Evolutionary conservation across 2,888 invertebrate genomes (phyloP).

Genomic region (Apodemia duryi): DNA sequence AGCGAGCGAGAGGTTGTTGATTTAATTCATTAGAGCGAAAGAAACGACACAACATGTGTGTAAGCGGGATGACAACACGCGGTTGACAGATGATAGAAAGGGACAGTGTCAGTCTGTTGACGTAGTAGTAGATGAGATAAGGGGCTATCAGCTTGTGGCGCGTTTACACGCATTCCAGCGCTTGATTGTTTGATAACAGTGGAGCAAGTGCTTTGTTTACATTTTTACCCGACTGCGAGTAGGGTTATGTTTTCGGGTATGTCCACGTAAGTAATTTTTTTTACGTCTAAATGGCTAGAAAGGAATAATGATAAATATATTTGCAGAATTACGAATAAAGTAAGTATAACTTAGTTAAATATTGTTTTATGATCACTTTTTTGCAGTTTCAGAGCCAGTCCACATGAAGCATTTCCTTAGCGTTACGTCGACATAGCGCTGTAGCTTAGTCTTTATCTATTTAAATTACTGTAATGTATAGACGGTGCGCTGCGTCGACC

Average conservation of each 20-base stretch:
- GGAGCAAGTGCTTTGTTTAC: conserved; percentile 12
- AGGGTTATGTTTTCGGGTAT: background rate
- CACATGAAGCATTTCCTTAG: no score
- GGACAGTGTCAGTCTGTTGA: conserved; percentile 63
- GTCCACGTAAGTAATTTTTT: background rate
- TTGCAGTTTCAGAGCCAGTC: no score
- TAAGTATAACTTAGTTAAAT: no score
- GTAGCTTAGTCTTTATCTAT: no score
- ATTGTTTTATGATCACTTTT: no score
- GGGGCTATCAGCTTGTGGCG: conserved; percentile 68
- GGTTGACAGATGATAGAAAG: conserved; percentile 41
- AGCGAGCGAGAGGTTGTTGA: conserved; percentile 75
- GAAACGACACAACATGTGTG: conserved; percentile 53
- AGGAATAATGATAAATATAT: background rate
- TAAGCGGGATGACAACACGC: conserved; percentile 40
- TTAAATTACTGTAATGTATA: no score
- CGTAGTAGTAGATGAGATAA: conserved; percentile 77
- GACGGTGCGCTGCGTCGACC: no score
- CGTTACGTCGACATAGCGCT: no score
- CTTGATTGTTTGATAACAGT: conserved; percentile 38
- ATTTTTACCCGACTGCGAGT: background rate
- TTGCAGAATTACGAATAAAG: background rate
- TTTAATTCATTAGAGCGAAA: conserved; percentile 76
- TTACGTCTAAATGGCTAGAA: background rate
- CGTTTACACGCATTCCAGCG: conserved; percentile 51